Conservation (phyloP, 2,797 vertebrate genomes). For the Atherinosoma microstoma region DNA sequence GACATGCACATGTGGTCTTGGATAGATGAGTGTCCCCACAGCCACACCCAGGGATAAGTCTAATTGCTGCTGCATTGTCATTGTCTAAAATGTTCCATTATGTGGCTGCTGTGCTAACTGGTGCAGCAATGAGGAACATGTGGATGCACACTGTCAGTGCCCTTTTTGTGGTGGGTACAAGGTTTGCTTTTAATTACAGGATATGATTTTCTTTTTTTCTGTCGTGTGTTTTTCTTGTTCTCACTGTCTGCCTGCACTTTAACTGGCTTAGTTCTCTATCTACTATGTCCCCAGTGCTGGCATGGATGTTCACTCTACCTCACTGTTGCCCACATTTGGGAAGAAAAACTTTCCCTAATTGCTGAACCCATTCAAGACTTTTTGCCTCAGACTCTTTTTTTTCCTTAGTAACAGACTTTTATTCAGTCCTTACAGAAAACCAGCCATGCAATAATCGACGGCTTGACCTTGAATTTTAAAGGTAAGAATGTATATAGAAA, state of each 20-base stretch:
- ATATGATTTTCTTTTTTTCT: slow-evolving; percentile 73
- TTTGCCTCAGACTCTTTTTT: slow-evolving; percentile 46
- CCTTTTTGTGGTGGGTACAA: slow-evolving; percentile 76
- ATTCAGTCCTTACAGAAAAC: slow-evolving; percentile 33
- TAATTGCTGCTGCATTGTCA: slow-evolving; percentile 73
- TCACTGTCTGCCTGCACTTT: slow-evolving; percentile 54
- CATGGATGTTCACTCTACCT: slow-evolving; percentile 54
- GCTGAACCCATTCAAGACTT: slow-evolving; percentile 58
- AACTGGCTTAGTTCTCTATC: slow-evolving; percentile 58
- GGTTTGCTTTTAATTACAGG: slow-evolving; percentile 79
- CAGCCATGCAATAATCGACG: slow-evolving; percentile 38
- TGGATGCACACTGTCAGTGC: slow-evolving; percentile 60
- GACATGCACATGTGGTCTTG: slow-evolving; percentile 60
- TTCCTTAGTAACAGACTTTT: slow-evolving; percentile 42
- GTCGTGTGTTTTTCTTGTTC: slow-evolving; percentile 55
- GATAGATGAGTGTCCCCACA: slow-evolving; percentile 60
- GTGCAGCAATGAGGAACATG: slow-evolving; percentile 69
- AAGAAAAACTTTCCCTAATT: slow-evolving; percentile 36
- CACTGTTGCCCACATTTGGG: slow-evolving; percentile 61
- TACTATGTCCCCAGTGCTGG: slow-evolving; percentile 44
- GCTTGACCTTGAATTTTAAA: slow-evolving; percentile 30
- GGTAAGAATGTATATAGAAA: slow-evolving; percentile 19
- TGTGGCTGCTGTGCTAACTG: slow-evolving; percentile 74
- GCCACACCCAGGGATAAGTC: slow-evolving; percentile 70
- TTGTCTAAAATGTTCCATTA: slow-evolving; percentile 76